Base-by-base conservation (phyloP, 2,797 vertebrate species). In the Microchirus variegatus region DNA sequence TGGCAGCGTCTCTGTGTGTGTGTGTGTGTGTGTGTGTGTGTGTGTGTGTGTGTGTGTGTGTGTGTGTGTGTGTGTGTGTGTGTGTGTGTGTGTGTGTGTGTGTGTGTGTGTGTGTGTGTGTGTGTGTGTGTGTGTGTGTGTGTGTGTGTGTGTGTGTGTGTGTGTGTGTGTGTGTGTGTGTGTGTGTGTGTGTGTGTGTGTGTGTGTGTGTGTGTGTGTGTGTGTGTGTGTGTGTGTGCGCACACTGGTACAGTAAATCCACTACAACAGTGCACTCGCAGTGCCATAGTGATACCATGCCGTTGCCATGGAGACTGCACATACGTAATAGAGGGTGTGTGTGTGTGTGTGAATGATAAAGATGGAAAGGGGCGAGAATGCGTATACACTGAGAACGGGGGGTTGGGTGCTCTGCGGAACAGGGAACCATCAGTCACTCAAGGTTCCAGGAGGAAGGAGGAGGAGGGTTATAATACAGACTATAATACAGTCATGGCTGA, bases 271-370 rank as follows among this genome's bases (percentile, higher is more conserved):
- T 54, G 67, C n/a, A 70, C 84, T 86, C 86, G 67, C 73, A 89
- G 71, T 73, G 70, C 82, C 81, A 82, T 76, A 85, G 75, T 73
- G 88, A 89, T 90, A 77, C 83, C 82, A 83, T 42, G 19, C 53
- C 53, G 90, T 94, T 92, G 73, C 90, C 91, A 93, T 93, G 91
- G 92, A 84, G 90, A 93, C 91, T 70, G 84, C 80, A 86, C 83
- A 90, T 88, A 90, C 80, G 80, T 81, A 90, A 83, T 70, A 75
- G 74, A 47, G 78, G 66, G 72, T 38, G 52, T 67, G 77, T 70
- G 74, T 63, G 72, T 53, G 51, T 69, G 77, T 72, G 73, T 66
- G 71, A 68, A 60, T 64, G 67, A 64, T 44, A 35, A 65, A 67
- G 56, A 53, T 38, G 37, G 63, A 73, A 63, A 58, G 5, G 63